These are phyloP conservation scores for Tenthredo notha DNA, from an alignment of 2,888 invertebrate species.

Conservation along the genomic window DNA sequence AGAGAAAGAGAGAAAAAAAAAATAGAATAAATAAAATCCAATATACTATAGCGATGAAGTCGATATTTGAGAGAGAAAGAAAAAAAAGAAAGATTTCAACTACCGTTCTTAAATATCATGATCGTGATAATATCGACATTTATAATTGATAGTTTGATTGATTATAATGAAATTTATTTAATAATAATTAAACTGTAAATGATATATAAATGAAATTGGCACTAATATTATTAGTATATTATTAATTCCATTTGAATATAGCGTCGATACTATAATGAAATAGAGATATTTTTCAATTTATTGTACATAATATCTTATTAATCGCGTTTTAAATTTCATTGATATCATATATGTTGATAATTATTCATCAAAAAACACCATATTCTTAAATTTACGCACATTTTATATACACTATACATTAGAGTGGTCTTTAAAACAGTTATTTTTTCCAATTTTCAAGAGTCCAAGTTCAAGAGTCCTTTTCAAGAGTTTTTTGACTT, in stretches of 20 bases:
- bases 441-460: no score
- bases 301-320: background rate
- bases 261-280: background rate
- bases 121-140: background rate
- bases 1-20: background rate
- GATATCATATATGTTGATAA: background rate
- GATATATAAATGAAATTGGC: background rate
- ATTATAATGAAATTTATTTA: background rate
- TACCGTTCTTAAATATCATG: background rate
- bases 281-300: background rate
- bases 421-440: no score
- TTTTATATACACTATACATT: background rate
- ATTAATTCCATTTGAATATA: background rate
- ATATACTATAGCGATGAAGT: conserved; percentile 7
- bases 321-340: background rate
- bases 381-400: background rate
- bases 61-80: conserved; percentile 2
- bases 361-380: background rate
- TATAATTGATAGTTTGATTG: background rate
- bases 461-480: no score
- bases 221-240: background rate
- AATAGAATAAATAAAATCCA: background rate
- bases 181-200: background rate
- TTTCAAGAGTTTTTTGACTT: no score
- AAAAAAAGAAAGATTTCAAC: background rate